These are phyloP conservation scores for Tribolium madens DNA, from an alignment of 1,140 invertebrate species.

Conservation along the genomic window DNA sequence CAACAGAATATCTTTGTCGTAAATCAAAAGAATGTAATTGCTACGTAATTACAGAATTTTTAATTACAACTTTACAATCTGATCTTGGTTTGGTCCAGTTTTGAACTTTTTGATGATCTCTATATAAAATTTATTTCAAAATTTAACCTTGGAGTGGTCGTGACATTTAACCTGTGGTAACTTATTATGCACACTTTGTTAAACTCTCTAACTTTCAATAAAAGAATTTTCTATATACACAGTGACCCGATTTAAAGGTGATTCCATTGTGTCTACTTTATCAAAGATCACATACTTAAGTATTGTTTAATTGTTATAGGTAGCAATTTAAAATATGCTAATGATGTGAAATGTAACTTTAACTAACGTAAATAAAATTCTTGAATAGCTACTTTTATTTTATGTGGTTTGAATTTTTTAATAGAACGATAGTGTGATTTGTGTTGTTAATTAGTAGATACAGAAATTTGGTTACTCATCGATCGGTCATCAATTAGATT, in stretches of 20 bases:
- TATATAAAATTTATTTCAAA: no score
- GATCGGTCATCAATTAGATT: conserved; percentile 29
- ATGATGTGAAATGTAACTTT: conserved; percentile 9
- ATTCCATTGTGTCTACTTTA: conserved; percentile 12
- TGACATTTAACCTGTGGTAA: conserved; percentile 26
- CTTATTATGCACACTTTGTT: neutral
- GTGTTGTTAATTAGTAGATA: conserved; percentile 25
- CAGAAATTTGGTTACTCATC: conserved; percentile 23
- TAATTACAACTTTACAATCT: neutral
- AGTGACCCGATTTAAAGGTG: conserved; percentile 16
- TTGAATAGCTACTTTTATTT: no score
- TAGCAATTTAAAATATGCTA: conserved; percentile 28
- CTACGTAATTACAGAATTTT: neutral
- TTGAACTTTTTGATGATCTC: neutral
- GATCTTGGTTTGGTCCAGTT: neutral
- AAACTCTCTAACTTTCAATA: conserved; percentile 20
- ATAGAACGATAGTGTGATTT: neutral
- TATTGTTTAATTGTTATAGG: conserved; percentile 10
- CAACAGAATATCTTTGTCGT: conserved; percentile 21
- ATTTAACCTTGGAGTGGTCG: neutral
- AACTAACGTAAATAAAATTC: neutral
- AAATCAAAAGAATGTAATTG: conserved; percentile 11
- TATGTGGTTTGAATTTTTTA: neutral
- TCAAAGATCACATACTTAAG: conserved; percentile 26
- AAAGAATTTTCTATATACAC: conserved; percentile 31